Conservation (phyloP, 2,888 invertebrate genomes). For the Schizotus pectinicornis region DNA sequence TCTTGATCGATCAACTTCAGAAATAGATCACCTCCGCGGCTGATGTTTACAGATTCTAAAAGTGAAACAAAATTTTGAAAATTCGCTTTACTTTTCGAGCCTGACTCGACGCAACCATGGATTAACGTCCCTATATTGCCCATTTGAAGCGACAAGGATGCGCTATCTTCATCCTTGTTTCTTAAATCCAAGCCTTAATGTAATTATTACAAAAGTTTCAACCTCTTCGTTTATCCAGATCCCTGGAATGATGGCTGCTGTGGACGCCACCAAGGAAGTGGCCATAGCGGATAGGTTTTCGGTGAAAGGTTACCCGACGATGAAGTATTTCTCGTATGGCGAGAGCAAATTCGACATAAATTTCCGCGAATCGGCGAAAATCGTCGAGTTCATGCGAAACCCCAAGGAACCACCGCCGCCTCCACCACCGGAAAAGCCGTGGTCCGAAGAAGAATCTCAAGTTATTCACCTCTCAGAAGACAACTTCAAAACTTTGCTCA, state of each 20-base stretch:
- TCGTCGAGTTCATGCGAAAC: constrained; percentile 83
- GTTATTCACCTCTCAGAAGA: constrained; percentile 79
- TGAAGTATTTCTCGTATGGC: constrained; percentile 80
- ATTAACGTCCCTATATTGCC: too few relatives aligned
- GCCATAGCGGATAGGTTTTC: constrained; percentile 71
- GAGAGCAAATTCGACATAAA: constrained; percentile 80
- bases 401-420: constrained; percentile 84
- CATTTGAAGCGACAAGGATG: too few relatives aligned
- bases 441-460: constrained; percentile 77
- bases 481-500: constrained; percentile 74
- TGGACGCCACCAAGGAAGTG: constrained; percentile 83
- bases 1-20: too few relatives aligned
- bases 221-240: constrained; percentile 57
- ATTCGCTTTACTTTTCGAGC: too few relatives aligned
- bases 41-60: too few relatives aligned
- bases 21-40: too few relatives aligned
- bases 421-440: constrained; percentile 80
- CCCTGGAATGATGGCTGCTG: constrained; percentile 78
- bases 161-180: too few relatives aligned
- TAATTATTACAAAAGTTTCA: too few relatives aligned
- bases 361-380: constrained; percentile 76
- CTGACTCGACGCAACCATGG: too few relatives aligned
- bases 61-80: too few relatives aligned
- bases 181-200: too few relatives aligned
- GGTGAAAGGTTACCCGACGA: constrained; percentile 80